phyloP scores from a whole-genome alignment of 2,888 invertebrate genomes.

The Thereva nobilitata region DNA sequence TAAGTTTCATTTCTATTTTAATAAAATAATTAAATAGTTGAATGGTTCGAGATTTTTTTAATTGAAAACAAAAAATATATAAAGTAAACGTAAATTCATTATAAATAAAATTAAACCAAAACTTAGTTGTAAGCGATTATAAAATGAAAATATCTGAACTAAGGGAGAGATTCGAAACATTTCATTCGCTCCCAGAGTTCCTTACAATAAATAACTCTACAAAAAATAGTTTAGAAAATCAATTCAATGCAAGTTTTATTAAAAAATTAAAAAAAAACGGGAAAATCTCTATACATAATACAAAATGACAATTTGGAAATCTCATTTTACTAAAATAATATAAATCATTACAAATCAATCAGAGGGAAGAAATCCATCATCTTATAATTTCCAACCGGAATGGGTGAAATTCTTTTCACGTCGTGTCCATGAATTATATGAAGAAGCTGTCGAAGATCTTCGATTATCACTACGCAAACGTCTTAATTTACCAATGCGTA shows the following conservation, averaged over 20 bases:
- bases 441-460: slow-evolving; percentile 65
- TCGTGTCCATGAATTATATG: slow-evolving; percentile 76
- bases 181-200: too few relatives aligned
- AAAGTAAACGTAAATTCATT: too few relatives aligned
- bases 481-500: slow-evolving; percentile 54
- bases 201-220: too few relatives aligned
- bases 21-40: too few relatives aligned
- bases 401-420: slow-evolving; percentile 84
- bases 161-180: too few relatives aligned
- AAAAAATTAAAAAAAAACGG: neutral
- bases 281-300: neutral
- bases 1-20: too few relatives aligned
- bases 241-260: too few relatives aligned
- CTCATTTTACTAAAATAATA: slow-evolving; percentile 13
- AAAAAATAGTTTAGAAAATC: neutral
- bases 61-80: too few relatives aligned
- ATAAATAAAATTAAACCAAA: too few relatives aligned
- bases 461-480: slow-evolving; percentile 49
- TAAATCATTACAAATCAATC: slow-evolving; percentile 48
- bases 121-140: too few relatives aligned
- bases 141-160: too few relatives aligned
- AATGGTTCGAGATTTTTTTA: too few relatives aligned
- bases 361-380: slow-evolving; percentile 65
- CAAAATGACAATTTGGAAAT: slow-evolving; percentile 2
- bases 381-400: slow-evolving; percentile 83